Conservation (phyloP, 37 sponge, comb jelly and placozoan species). For the Oopsacas minuta region DNA sequence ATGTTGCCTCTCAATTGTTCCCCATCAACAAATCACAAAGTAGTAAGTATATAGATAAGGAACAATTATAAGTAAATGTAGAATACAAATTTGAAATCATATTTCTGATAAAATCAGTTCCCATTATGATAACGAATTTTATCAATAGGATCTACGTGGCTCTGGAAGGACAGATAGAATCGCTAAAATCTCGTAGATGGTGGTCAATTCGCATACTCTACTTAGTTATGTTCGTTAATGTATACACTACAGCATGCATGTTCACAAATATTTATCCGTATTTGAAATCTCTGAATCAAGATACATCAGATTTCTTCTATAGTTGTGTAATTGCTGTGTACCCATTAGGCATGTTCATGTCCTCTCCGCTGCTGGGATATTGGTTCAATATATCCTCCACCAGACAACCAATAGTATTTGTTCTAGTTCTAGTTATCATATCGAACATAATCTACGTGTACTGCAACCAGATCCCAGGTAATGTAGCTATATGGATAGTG, state of each 20-base stretch:
- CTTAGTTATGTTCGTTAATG: neutral
- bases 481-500: neutral
- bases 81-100: too few relatives aligned
- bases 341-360: neutral
- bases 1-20: too few relatives aligned
- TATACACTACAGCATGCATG: neutral
- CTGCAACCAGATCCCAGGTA: neutral
- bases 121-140: too few relatives aligned
- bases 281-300: neutral
- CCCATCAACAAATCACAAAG: too few relatives aligned
- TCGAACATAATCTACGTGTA: neutral
- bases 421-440: neutral
- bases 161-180: too few relatives aligned
- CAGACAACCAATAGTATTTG: neutral
- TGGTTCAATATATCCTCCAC: neutral
- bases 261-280: neutral
- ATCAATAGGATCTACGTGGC: too few relatives aligned
- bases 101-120: too few relatives aligned
- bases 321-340: neutral
- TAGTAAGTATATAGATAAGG: too few relatives aligned
- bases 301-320: neutral
- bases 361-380: neutral
- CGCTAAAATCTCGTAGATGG: neutral
- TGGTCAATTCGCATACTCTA: neutral
- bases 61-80: too few relatives aligned